Base-by-base conservation (phyloP, 1,140 invertebrate species). In the Brachionus rubens region DNA sequence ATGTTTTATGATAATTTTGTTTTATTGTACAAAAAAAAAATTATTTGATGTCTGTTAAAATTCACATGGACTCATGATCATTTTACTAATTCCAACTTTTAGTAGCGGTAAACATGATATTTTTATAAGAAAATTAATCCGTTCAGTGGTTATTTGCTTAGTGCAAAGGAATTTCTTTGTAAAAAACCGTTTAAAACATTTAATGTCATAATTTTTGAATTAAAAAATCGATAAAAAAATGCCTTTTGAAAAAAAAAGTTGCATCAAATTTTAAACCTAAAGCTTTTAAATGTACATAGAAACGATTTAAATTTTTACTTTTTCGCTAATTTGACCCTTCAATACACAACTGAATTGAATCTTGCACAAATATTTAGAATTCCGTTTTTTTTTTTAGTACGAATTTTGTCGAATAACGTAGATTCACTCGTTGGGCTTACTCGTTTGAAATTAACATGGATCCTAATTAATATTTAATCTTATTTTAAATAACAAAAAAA, bases 381-480 rank as follows among this genome's bases (percentile, higher is more conserved):
- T 59, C 54, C 54, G 54, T 26, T 59, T 59, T 28, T 59, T 36
- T 36, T 36, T 36, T 36, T 36, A 9, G 3, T 36, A 36, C 9
- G 9, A 36, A 36, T 36, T 36, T 36, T 5, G 33, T 36, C 9
- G 33, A 9, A 5, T 5, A 5, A 36, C 33, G 9, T 36, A 36
- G 33, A 36, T 5, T 5, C 3, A 36, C 3, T 3, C 3, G 4
- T 5, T 3, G 33, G 33, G 33, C 33, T 36, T 36, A 36, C 4
- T 36, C 33, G 54, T 59, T 16, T 59, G 12, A 59, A 28, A 30
- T 59, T 59, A 59, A 16, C 54, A 59, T 59, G 54, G 54, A 36
- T 7, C 28, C 54, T 59, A 59, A 59, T 59, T 59, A 59, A 59
- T 59, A 59, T 33, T 59, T 59, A 59, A 59, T 59, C 54, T 59